Base-by-base conservation (phyloP, 2,888 invertebrate genomes). In the Drosophila pseudotalamancana region DNA sequence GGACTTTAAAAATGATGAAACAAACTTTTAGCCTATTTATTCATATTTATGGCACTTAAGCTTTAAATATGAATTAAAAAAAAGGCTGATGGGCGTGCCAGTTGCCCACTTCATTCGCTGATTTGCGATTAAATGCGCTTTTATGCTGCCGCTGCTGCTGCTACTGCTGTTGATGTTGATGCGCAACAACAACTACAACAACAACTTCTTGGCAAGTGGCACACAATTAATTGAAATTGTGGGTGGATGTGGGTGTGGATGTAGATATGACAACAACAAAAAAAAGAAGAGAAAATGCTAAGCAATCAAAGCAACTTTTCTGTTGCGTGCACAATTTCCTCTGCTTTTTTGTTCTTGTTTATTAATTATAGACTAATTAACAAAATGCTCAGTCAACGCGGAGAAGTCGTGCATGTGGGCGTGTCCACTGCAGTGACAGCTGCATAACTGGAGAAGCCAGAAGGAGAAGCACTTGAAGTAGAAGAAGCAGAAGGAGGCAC, bases 301-400 rank as follows among this genome's bases (percentile, higher is more conserved):
- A 62, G 79, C 71, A 82, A 65, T 77, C 66, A 74, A 60, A 78
- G 45, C 32, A 37, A 55, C n/a, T n/a, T n/a, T n/a, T n/a, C n/a
- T n/a, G 61, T 35, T 71, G 55, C 11, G n/a, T 27, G 35, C 43
- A 3, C 8, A 29, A 29, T 45, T 39, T 18, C 39, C 11, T 40
- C 39, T 23, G 29, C 55, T 48, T 45, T 40, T 31, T 6, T 25
- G 39, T 74, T 57, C 35, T 6, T 27, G 37, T 56, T 46, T 67
- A 79, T 83, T 79, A 79, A 86, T 83, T 79, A 86, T 86, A 62
- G 72, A 77, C 84, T 86, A 81, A 88, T 88, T 81, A 88, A 83
- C 60, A 60, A 80, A 79, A 72, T 72, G 72, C 77, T 72, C 49
- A 76, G 77, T 67, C 57, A 76, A 57, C 63, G 48, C 63, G 56